Percentiles rank a stretch among this genome's conserved stretches.
phyloP scores from a whole-genome alignment of 2,888 invertebrate species.

The Troilus luridus region DNA sequence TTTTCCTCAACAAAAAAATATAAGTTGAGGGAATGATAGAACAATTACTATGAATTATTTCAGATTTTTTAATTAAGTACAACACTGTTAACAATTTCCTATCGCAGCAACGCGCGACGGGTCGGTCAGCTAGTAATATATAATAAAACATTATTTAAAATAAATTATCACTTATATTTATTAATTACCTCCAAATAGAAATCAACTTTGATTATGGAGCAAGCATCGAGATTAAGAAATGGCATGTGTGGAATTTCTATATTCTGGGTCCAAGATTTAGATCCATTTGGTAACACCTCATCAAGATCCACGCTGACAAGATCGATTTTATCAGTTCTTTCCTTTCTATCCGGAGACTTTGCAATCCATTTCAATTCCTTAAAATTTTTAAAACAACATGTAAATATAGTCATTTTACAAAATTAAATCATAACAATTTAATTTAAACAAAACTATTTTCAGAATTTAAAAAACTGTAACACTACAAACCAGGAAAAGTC shows the following conservation, averaged over 20 bases:
- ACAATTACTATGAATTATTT: too few relatives aligned
- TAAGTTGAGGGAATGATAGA: too few relatives aligned
- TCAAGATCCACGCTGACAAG: slow-evolving; percentile 78
- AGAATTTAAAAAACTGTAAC: background rate
- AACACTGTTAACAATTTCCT: too few relatives aligned
- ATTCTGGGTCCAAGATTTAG: slow-evolving; percentile 76
- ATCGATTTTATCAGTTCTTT: slow-evolving; percentile 74
- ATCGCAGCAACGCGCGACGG: too few relatives aligned
- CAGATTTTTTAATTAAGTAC: too few relatives aligned
- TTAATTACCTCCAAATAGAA: slow-evolving; percentile 78
- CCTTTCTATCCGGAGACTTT: slow-evolving; percentile 75
- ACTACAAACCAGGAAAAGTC: too few relatives aligned
- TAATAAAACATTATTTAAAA: slow-evolving; percentile 42
- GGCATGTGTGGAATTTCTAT: slow-evolving; percentile 80
- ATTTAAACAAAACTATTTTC: background rate
- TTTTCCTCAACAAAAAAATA: too few relatives aligned
- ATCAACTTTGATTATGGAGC: slow-evolving; percentile 82
- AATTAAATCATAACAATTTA: background rate
- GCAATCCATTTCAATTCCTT: slow-evolving; percentile 77
- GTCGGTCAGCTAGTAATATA: too few relatives aligned
- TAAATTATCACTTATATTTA: background rate
- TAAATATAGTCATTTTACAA: background rate
- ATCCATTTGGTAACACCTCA: slow-evolving; percentile 76
- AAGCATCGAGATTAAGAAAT: slow-evolving; percentile 83
- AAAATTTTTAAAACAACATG: background rate